A percentile compares a stretch with the other conserved stretches of the same genome.
phyloP scores from a whole-genome alignment of 2,797 vertebrate species.

The Hoplostethus mediterraneus region DNA sequence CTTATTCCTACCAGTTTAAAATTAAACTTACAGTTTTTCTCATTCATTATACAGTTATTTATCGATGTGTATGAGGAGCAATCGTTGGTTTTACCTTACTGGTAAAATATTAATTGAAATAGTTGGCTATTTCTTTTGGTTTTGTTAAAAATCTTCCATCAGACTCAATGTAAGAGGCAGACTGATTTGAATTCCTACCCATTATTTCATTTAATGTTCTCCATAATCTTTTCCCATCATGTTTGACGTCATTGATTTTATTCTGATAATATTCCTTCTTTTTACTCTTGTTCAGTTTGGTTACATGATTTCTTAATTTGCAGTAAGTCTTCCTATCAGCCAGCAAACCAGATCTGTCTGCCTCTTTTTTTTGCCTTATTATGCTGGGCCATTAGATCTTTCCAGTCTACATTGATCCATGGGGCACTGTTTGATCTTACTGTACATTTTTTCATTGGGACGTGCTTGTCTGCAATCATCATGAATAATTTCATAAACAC shows the following conservation, averaged over 20 bases:
- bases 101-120: constrained; percentile 7
- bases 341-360: neutral
- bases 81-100: neutral
- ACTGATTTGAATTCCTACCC: neutral
- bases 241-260: neutral
- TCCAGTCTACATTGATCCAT: neutral
- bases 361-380: neutral
- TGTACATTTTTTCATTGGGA: constrained; percentile 4
- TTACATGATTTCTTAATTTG: no score
- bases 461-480: neutral
- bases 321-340: neutral
- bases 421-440: neutral
- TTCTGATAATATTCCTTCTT: neutral
- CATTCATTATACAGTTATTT: no score
- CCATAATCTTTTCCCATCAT: neutral
- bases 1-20: no score
- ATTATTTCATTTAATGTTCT: neutral
- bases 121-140: constrained; percentile 7
- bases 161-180: neutral
- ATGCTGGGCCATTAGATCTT: neutral
- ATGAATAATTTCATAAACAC: neutral
- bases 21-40: no score
- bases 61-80: no score
- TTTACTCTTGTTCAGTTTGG: no score
- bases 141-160: neutral